A percentile compares a stretch with the other conserved stretches of the same genome.
Conservation (phyloP, 2,888 invertebrate genomes). For the Acronicta alni region DNA sequence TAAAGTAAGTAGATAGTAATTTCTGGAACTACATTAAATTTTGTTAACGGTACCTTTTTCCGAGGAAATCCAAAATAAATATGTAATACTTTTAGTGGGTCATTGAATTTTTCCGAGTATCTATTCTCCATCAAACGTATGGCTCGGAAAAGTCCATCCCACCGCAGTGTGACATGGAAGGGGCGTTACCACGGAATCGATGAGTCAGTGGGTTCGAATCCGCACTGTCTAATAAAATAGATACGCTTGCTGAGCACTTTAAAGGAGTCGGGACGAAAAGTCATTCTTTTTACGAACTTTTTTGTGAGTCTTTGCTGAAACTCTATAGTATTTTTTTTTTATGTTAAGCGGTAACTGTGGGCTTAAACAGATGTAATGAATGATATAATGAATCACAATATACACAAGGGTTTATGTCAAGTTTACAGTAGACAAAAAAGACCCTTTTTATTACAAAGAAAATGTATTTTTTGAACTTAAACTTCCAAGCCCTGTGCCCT, state of each 20-base stretch:
- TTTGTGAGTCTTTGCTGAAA: background rate
- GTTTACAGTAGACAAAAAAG: too few species aligned
- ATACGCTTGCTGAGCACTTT: conserved; percentile 49
- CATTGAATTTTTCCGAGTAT: conserved; percentile 42
- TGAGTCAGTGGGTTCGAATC: conserved; percentile 65
- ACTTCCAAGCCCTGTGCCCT: too few species aligned
- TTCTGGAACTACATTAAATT: background rate
- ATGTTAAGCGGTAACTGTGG: too few species aligned
- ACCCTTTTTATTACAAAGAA: too few species aligned
- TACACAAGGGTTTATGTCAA: too few species aligned
- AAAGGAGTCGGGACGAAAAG: conserved; percentile 31
- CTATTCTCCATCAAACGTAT: conserved; percentile 50
- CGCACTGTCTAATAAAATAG: conserved; percentile 64
- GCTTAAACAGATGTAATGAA: too few species aligned
- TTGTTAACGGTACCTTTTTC: background rate
- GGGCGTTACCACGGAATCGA: conserved; percentile 59
- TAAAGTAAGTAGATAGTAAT: too few species aligned
- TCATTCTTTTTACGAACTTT: conserved; percentile 9
- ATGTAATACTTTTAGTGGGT: background rate
- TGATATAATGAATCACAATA: too few species aligned
- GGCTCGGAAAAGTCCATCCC: conserved; percentile 52
- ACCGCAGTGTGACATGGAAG: conserved; percentile 56
- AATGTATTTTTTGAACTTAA: too few species aligned
- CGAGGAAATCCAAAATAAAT: background rate
- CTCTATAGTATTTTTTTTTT: too few species aligned